Conservation (phyloP, 2,113 vertebrate species). For the Sylvietta virens region DNA sequence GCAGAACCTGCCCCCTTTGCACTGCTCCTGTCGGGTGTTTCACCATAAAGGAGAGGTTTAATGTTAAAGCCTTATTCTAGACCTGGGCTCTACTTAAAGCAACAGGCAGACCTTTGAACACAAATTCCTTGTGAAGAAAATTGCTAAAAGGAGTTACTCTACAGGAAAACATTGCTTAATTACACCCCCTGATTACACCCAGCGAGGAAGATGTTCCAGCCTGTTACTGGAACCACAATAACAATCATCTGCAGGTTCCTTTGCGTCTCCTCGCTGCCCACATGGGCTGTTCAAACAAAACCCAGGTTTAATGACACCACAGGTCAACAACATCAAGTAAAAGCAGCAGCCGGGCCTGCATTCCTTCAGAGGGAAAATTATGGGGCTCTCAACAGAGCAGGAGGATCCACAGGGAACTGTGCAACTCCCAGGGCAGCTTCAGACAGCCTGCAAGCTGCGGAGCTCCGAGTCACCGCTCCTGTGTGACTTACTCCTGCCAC, state of each 20-base stretch:
- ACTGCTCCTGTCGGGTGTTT: neutral
- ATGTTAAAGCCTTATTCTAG: neutral
- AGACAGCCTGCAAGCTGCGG: neutral
- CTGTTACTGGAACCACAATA: conserved; percentile 35
- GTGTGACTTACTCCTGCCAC: neutral
- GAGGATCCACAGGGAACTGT: neutral
- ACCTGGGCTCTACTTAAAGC: neutral
- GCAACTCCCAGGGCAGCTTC: neutral
- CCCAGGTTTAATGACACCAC: neutral
- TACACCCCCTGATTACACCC: neutral
- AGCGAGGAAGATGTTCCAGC: conserved; percentile 9
- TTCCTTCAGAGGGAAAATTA: conserved; percentile 11
- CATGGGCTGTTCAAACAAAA: neutral
- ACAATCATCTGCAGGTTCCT: neutral
- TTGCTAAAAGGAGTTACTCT: neutral
- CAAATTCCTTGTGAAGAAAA: neutral
- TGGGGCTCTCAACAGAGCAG: neutral
- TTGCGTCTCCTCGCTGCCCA: conserved; percentile 13
- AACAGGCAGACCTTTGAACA: neutral
- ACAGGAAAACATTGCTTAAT: neutral
- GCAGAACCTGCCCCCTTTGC: neutral
- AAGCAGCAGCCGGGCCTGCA: neutral
- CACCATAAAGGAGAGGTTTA: neutral
- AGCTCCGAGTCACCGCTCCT: neutral
- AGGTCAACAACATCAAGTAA: neutral